phyloP scores from a whole-genome alignment of 2,797 vertebrate genomes.

The Trematomus bernacchii region DNA sequence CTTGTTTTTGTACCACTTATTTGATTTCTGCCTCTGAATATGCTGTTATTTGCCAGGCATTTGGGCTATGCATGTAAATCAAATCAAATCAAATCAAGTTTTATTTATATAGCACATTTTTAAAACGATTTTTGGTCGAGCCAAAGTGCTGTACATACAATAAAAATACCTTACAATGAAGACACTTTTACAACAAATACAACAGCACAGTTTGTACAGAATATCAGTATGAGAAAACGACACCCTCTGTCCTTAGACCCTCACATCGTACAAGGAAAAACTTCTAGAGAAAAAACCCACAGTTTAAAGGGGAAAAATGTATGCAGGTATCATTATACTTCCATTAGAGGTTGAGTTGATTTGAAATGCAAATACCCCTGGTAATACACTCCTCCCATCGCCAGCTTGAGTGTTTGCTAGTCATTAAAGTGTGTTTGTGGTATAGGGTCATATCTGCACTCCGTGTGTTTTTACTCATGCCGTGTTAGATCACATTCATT shows the following conservation, averaged over 20 bases:
- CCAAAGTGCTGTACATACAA: no score
- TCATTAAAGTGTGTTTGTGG: conserved; percentile 66
- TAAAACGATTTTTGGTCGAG: no score
- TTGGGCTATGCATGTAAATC: conserved; percentile 71
- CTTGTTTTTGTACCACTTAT: conserved; percentile 41
- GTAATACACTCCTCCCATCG: conserved; percentile 76
- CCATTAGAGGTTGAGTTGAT: conserved; percentile 81
- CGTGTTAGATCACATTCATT: conserved; percentile 19
- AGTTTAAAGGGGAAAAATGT: no score
- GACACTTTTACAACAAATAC: no score
- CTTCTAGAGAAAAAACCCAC: no score
- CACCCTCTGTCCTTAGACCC: no score
- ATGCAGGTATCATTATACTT: conserved; percentile 78
- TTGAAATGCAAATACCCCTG: conserved; percentile 81
- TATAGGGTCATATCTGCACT: conserved; percentile 28
- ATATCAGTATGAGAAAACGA: no score
- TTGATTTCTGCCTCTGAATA: conserved; percentile 73
- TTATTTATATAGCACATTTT: no score
- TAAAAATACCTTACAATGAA: no score
- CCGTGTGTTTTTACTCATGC: conserved; percentile 25
- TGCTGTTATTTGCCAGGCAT: conserved; percentile 76
- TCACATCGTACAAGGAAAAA: no score
- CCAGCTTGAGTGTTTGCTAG: conserved; percentile 71
- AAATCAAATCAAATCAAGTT: no score
- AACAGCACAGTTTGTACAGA: no score